A percentile compares a stretch with the other conserved stretches of the same genome.
Conservation (phyloP, 2,888 invertebrate species). For the Pyrrhia umbra region DNA sequence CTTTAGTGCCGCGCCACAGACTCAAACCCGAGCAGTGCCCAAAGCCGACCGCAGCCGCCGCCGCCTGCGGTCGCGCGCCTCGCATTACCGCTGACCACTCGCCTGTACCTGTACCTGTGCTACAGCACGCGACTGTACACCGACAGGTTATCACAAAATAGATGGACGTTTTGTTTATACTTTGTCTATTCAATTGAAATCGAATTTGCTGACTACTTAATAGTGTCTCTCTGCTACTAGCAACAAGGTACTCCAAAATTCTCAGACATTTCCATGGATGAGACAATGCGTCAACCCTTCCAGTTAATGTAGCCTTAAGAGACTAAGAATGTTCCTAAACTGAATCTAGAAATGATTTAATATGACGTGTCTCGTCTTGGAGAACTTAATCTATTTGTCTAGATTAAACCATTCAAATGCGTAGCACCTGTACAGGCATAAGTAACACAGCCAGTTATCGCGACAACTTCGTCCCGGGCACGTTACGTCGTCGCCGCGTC, state of each 20-base stretch:
- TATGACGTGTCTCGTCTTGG: too few species aligned
- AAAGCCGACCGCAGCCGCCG: constrained; percentile 36
- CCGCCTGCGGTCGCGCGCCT: constrained; percentile 18
- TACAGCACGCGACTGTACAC: not conserved
- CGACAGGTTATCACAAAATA: not conserved
- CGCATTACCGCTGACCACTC: constrained; percentile 20
- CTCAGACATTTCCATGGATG: too few species aligned
- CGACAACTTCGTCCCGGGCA: not conserved
- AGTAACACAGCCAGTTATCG: not conserved
- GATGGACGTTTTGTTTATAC: not conserved
- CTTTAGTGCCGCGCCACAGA: not conserved
- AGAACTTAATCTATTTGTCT: not conserved
- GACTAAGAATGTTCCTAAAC: not conserved
- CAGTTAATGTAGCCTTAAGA: not conserved
- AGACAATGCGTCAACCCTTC: not conserved
- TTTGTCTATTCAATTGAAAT: not conserved
- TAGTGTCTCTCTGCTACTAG: too few species aligned
- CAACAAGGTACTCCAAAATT: too few species aligned
- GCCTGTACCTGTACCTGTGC: not conserved
- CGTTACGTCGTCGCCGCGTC: not conserved
- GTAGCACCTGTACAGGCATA: not conserved
- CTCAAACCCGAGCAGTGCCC: constrained; percentile 20
- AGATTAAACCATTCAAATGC: constrained; percentile 4
- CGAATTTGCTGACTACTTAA: too few species aligned
- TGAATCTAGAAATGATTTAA: not conserved